A percentile compares a stretch with the other conserved stretches of the same genome.
Evolutionary conservation across 2,888 invertebrate genomes (phyloP).

Genomic region (Drosophila nr. fundita): DNA sequence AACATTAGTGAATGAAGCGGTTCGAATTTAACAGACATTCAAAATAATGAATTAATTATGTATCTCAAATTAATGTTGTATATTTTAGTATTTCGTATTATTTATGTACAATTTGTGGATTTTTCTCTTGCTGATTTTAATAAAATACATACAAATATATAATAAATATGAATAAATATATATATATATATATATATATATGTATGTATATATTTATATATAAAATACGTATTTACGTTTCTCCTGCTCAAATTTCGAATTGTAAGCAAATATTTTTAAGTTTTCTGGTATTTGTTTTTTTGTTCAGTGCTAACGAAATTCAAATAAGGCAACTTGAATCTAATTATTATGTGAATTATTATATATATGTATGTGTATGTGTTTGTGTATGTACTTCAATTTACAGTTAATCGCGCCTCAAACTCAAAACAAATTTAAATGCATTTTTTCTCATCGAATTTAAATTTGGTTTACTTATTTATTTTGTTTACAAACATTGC

Average conservation of each 20-base stretch:
- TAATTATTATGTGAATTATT: conserved; percentile 58
- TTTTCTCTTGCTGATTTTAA: conserved; percentile 30
- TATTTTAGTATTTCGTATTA: conserved; percentile 16
- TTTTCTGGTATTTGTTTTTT: conserved; percentile 20
- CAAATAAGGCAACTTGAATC: conserved; percentile 82
- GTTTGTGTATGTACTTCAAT: conserved; percentile 35
- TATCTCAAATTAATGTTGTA: conserved; percentile 21
- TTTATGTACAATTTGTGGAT: conserved; percentile 35
- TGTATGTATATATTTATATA: conserved; percentile 66
- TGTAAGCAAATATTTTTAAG: conserved; percentile 48
- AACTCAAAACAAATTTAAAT: conserved; percentile 58
- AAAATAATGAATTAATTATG: conserved; percentile 32
- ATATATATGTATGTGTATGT: conserved; percentile 32
- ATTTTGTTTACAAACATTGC: conserved; percentile 29
- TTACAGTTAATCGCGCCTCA: conserved; percentile 49
- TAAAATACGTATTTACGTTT: conserved; percentile 64
- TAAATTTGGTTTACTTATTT: conserved; percentile 15
- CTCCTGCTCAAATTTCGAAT: conserved; percentile 54
- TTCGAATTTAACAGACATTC: conserved; percentile 34
- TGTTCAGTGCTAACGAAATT: conserved; percentile 75
- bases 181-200: conserved; percentile 15
- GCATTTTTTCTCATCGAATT: conserved; percentile 40
- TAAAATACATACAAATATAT: conserved; percentile 71
- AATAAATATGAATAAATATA: conserved; percentile 46
- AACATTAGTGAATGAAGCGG: conserved; percentile 48